Conservation (phyloP, 1,140 invertebrate species). For the Dolichoris vasculosae region DNA sequence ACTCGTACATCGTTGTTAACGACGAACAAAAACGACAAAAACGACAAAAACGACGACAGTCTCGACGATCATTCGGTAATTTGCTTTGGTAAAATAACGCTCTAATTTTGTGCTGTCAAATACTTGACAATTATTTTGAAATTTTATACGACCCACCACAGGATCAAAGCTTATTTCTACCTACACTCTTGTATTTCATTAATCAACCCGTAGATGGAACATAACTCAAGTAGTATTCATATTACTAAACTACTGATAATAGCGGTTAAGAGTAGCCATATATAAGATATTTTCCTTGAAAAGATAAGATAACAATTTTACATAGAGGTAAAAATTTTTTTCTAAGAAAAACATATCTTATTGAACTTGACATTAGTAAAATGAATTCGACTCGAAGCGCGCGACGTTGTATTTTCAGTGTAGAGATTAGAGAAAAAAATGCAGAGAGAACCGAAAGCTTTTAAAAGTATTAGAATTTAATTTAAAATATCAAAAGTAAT, state of each 20-base stretch:
- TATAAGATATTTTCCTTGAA: constrained; percentile 4
- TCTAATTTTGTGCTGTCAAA: neutral
- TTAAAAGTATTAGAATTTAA: too few relatives aligned
- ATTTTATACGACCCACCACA: neutral
- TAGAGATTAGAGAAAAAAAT: too few relatives aligned
- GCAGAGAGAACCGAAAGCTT: too few relatives aligned
- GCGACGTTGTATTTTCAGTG: neutral
- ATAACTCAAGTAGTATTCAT: neutral
- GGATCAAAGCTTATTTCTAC: neutral
- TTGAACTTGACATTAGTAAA: constrained; percentile 20
- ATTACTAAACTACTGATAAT: constrained; percentile 1
- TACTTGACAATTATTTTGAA: neutral
- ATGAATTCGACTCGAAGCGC: neutral
- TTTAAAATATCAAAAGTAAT: too few relatives aligned
- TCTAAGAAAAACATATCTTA: neutral
- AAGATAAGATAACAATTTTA: constrained; percentile 7
- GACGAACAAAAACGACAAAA: too few relatives aligned
- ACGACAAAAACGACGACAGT: too few relatives aligned
- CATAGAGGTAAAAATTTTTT: neutral
- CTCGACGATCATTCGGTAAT: neutral
- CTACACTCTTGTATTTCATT: neutral
- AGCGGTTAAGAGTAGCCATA: neutral
- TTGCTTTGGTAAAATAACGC: neutral
- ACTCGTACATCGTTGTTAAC: too few relatives aligned
- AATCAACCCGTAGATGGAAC: neutral